Evolutionary conservation across 2,888 invertebrate species (phyloP), one percentile per base, ranked within the genome.

Genomic region (Pyrgus malvae): DNA sequence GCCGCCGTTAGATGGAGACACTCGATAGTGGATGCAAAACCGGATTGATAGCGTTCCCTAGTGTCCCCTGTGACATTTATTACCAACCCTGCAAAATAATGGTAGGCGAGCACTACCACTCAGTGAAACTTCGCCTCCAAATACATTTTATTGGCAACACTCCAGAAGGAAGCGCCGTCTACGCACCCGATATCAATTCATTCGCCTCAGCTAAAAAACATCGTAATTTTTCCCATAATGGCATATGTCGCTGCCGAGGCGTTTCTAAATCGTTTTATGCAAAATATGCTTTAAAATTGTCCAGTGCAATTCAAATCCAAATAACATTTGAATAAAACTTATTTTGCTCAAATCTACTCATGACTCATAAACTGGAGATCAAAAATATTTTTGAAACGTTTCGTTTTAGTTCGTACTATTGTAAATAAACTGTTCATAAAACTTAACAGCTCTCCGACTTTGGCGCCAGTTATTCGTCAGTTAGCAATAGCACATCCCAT

Each of bases 151-250:
- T 77, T 89, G 89, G 89, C 87, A 74, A 60, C 70, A 72, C 74
- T 84, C 87, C 89, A 89, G 75, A 65, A 78, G 76, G 74, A 78
- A 74, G 69, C 72, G 35, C 48, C 48, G 63, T 60, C 67, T 68
- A 63, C 64, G 62, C 67, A 63, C 58, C 67, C 71, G 64, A 71
- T 72, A 76, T 81, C 78, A 79, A 83, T 80, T 84, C 77, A 78
- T 80, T 76, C 79, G 72, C 73, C 79, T 82, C 78, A 80, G 82
- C 82, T 78, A 76, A 82, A 86, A 84, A 83, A 83, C 80, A 78
- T 79, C 77, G 83, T 86, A 84, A 78, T 80, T 83, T 72, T 65
- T 40, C 64, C 70, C 59, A 74, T 79, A 82, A 78, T 75, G 76
- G 76, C 78, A 72, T 71, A 75, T 46, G 46, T 71, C 73, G 63